Percentiles rank a stretch among this genome's conserved stretches.
These are phyloP conservation scores for Hemibagrus guttatus DNA, from an alignment of 2,797 vertebrate genomes.

Conservation along the genomic window DNA sequence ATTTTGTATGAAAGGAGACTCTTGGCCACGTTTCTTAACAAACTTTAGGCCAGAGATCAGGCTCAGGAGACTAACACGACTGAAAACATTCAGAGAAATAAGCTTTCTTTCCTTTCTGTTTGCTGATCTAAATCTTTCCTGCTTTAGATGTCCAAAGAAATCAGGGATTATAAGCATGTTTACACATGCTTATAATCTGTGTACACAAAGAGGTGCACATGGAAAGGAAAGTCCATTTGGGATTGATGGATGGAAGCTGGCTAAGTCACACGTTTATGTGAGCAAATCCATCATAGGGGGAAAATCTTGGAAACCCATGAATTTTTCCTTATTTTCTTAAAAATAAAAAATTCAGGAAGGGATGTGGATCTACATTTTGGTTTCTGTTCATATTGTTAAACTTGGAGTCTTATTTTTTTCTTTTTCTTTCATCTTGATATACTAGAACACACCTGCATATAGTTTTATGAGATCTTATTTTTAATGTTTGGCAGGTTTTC, in stretches of 20 bases:
- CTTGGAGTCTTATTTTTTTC: constrained; percentile 4
- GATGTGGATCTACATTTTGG: constrained; percentile 4
- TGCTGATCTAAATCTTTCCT: not conserved
- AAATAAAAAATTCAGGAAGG: not conserved
- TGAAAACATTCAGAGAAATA: not conserved
- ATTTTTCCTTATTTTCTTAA: not conserved
- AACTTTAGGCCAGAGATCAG: not conserved
- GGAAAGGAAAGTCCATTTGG: not conserved
- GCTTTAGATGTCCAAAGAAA: not conserved
- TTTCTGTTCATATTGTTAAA: constrained; percentile 27
- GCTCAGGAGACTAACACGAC: not conserved
- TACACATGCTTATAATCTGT: too few species aligned
- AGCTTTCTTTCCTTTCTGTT: not conserved
- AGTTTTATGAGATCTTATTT: constrained; percentile 58
- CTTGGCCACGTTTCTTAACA: not conserved
- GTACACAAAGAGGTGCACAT: not conserved
- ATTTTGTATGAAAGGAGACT: not conserved
- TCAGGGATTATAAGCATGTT: not conserved
- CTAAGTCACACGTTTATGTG: not conserved
- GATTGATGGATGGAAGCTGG: not conserved
- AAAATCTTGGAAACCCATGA: not conserved
- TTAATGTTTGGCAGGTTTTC: constrained; percentile 65
- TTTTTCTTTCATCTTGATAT: constrained; percentile 46
- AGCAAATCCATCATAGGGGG: not conserved
- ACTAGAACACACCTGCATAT: constrained; percentile 55